A percentile compares a stretch with the other conserved stretches of the same genome.
phyloP scores from a whole-genome alignment of 1,140 invertebrate genomes.

The Parasteatoda tepidariorum region DNA sequence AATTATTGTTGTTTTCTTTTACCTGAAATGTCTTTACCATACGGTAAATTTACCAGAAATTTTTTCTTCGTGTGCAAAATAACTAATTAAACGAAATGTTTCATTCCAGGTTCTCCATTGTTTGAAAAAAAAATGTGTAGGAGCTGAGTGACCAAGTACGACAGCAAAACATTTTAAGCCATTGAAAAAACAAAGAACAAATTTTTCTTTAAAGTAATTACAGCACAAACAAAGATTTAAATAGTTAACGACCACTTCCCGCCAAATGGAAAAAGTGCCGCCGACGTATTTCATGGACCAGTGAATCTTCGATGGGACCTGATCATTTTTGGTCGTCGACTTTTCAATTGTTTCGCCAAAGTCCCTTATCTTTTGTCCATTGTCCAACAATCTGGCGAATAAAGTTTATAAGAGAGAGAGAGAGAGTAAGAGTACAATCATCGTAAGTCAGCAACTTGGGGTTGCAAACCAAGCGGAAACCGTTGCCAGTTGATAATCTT shows the following conservation, averaged over 20 bases:
- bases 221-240: constrained; percentile 8
- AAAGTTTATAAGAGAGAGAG: not conserved
- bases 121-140: not conserved
- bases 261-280: not conserved
- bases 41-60: too few species aligned
- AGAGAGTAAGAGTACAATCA: too few species aligned
- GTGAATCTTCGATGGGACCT: not conserved
- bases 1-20: too few species aligned
- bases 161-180: not conserved
- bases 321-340: not conserved
- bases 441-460: too few species aligned
- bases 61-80: too few species aligned
- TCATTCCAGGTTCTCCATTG: too few species aligned
- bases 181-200: not conserved
- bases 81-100: too few species aligned
- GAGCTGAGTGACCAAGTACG: not conserved
- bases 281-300: constrained; percentile 8
- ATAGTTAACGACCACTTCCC: constrained; percentile 24
- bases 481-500: too few species aligned
- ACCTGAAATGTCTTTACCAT: too few species aligned
- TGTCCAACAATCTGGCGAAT: constrained; percentile 12
- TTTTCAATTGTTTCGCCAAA: constrained; percentile 11
- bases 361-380: not conserved
- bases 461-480: too few species aligned
- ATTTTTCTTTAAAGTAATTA: not conserved